Evolutionary conservation across 2,797 vertebrate genomes (phyloP).

Genomic region (Nasua narica): DNA sequence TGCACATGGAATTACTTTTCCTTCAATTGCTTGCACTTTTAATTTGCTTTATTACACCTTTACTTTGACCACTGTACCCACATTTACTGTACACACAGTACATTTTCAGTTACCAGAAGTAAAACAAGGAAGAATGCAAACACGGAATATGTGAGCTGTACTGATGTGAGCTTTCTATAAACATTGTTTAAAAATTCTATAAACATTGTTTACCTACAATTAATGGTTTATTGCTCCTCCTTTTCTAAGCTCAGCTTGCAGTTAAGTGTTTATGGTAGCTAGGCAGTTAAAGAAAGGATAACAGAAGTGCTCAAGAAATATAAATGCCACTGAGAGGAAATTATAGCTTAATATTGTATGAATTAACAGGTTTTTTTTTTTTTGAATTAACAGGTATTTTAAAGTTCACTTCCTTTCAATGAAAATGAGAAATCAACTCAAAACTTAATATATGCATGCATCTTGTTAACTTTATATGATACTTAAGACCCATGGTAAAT

Average conservation of each 20-base stretch:
- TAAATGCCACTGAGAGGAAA: constrained; percentile 34
- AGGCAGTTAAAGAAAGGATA: constrained; percentile 14
- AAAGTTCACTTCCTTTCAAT: neutral
- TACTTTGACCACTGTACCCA: neutral
- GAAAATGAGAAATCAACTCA: constrained; percentile 18
- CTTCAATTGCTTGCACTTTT: neutral
- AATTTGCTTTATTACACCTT: constrained; percentile 49
- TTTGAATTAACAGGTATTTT: constrained; percentile 27
- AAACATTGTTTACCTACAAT: constrained; percentile 35
- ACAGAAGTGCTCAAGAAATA: neutral
- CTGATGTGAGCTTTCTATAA: constrained; percentile 21
- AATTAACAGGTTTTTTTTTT: constrained; percentile 12
- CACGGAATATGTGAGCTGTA: neutral
- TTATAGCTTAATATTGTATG: neutral
- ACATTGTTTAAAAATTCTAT: constrained; percentile 18
- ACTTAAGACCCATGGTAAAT: neutral
- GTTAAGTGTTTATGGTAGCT: neutral
- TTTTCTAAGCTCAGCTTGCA: constrained; percentile 26
- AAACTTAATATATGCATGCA: neutral
- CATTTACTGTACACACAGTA: neutral
- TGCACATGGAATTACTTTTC: neutral
- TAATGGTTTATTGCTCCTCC: constrained; percentile 17
- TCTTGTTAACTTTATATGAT: neutral
- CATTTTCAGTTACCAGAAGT: constrained; percentile 17
- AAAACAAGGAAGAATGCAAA: neutral